These are phyloP conservation scores for Gallinago paraguaiae DNA, from an alignment of 2,113 vertebrate genomes.

Conservation along the genomic window DNA sequence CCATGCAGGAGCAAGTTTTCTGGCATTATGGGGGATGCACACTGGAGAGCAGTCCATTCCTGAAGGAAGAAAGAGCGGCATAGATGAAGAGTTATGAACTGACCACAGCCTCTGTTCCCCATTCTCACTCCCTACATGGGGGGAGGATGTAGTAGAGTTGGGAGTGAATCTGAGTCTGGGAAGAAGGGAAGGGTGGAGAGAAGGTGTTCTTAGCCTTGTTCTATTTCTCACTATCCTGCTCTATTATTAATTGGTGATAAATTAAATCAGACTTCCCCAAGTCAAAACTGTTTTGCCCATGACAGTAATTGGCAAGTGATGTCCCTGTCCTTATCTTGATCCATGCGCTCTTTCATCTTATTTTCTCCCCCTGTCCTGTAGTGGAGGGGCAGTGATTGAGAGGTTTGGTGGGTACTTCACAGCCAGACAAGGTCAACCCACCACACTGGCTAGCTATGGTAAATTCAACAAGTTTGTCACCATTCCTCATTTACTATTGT, in stretches of 20 bases:
- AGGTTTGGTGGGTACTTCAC: fast-evolving
- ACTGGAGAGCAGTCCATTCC: neutral
- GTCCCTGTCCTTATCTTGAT: neutral
- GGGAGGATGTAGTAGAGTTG: neutral
- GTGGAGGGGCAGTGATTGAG: neutral
- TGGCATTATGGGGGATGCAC: fast-evolving
- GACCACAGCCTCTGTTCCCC: neutral
- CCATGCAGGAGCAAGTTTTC: neutral
- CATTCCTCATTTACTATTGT: neutral
- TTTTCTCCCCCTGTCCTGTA: neutral
- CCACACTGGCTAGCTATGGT: neutral
- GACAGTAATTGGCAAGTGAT: neutral
- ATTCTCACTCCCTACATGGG: neutral
- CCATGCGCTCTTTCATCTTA: neutral
- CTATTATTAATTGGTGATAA: neutral
- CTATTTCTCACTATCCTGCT: neutral
- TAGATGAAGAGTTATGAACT: neutral
- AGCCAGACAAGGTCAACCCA: too few species aligned
- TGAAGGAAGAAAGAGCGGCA: neutral
- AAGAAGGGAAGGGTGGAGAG: neutral
- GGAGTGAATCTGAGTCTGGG: neutral
- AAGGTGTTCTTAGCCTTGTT: neutral
- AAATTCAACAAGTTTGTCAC: neutral
- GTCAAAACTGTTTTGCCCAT: neutral
- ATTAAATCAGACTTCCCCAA: neutral